Percentiles rank a stretch among this genome's conserved stretches.
Evolutionary conservation across 2,113 vertebrate species (phyloP).

Genomic region (Nycticorax nycticorax): DNA sequence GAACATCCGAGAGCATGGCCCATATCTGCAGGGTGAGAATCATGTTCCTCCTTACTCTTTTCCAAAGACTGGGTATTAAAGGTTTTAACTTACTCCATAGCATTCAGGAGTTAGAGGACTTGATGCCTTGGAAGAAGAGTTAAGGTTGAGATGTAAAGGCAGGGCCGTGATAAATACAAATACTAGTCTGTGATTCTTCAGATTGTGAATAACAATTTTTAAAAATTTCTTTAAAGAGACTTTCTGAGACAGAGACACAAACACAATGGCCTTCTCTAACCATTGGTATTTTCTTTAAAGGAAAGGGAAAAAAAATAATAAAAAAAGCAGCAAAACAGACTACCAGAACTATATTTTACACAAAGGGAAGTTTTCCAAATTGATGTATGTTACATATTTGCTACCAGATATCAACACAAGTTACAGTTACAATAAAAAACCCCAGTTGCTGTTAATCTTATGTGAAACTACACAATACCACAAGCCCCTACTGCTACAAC

Average conservation of each 20-base stretch:
- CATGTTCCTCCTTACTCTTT: background rate
- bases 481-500: background rate
- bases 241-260: background rate
- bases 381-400: background rate
- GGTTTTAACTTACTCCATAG: background rate
- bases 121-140: background rate
- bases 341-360: background rate
- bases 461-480: background rate
- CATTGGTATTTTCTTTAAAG: background rate
- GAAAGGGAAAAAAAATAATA: rapidly evolving
- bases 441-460: background rate
- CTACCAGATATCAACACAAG: background rate
- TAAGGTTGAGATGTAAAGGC: background rate
- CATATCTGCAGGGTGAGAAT: background rate
- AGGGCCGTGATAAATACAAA: background rate
- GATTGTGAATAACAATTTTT: background rate
- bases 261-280: background rate
- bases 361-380: background rate
- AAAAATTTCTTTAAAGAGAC: background rate
- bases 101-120: background rate
- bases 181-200: background rate
- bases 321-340: background rate
- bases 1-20: background rate
- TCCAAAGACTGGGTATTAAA: background rate
- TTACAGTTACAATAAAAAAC: background rate